A percentile compares a stretch with the other conserved stretches of the same genome.
These are phyloP conservation scores for Papio anubis DNA, from an alignment of 2,113 vertebrate genomes.

Conservation along the genomic window DNA sequence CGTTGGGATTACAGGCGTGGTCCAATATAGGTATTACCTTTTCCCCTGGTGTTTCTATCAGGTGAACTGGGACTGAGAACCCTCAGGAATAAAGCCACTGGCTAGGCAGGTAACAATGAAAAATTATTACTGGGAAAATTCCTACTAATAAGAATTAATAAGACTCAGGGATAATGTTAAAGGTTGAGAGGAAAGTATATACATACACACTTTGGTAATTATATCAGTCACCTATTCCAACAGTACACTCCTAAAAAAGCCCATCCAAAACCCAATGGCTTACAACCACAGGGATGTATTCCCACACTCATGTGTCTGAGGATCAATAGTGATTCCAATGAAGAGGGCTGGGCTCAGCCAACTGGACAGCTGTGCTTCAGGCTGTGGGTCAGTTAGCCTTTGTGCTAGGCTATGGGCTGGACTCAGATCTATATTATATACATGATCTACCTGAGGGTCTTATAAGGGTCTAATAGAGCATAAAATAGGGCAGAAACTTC, in stretches of 20 bases:
- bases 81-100: background rate
- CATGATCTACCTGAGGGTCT: background rate
- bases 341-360: no score
- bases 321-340: background rate
- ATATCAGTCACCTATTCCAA: background rate
- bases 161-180: background rate
- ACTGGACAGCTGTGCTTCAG: background rate
- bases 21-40: background rate
- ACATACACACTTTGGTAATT: background rate
- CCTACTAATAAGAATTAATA: background rate
- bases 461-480: background rate
- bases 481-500: background rate
- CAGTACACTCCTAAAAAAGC: background rate
- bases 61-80: background rate
- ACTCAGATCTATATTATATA: background rate
- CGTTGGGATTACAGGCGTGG: no score
- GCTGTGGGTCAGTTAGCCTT: background rate
- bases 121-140: conserved; percentile 10
- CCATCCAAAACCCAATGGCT: background rate
- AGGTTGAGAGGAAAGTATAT: background rate
- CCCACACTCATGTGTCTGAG: background rate
- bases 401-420: background rate
- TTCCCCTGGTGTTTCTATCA: background rate
- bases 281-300: background rate
- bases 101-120: background rate